Percentiles rank a stretch among this genome's conserved stretches.
Evolutionary conservation across 2,797 vertebrate genomes (phyloP).

Genomic region (Anguilla marmorata): DNA sequence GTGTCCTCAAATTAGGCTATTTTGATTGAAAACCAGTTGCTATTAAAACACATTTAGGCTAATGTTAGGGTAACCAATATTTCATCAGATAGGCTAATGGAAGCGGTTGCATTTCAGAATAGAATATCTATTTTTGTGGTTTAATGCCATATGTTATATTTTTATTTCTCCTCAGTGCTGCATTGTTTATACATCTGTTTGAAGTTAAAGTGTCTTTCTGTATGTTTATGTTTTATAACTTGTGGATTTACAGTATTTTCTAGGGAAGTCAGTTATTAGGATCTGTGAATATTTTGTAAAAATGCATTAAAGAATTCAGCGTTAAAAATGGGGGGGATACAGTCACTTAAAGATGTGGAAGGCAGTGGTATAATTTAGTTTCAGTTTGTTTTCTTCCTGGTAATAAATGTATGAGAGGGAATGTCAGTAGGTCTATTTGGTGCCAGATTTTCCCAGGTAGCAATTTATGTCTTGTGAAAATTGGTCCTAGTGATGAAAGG

Average conservation of each 20-base stretch:
- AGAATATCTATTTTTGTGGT: not conserved
- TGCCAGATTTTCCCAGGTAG: constrained; percentile 26
- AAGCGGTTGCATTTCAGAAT: not conserved
- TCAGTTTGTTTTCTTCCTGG: not conserved
- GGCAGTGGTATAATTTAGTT: constrained; percentile 18
- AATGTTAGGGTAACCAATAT: not conserved
- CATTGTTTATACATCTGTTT: not conserved
- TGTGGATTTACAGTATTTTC: not conserved
- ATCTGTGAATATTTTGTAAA: not conserved
- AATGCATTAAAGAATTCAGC: not conserved
- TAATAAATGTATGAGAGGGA: constrained; percentile 48
- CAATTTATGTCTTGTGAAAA: constrained; percentile 10
- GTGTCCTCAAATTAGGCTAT: not conserved
- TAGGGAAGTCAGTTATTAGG: not conserved
- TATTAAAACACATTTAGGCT: not conserved
- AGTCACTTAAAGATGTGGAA: not conserved
- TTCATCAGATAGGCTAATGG: not conserved
- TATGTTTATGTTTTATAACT: not conserved
- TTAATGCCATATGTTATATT: not conserved
- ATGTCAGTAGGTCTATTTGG: constrained; percentile 47
- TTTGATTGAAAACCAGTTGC: not conserved
- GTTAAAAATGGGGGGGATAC: not conserved
- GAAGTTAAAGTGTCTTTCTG: not conserved
- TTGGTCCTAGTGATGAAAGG: constrained; percentile 35
- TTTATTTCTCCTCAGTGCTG: not conserved